Evolutionary conservation across 1,140 invertebrate species (phyloP).

Genomic region (Adoxophyes honmai): DNA sequence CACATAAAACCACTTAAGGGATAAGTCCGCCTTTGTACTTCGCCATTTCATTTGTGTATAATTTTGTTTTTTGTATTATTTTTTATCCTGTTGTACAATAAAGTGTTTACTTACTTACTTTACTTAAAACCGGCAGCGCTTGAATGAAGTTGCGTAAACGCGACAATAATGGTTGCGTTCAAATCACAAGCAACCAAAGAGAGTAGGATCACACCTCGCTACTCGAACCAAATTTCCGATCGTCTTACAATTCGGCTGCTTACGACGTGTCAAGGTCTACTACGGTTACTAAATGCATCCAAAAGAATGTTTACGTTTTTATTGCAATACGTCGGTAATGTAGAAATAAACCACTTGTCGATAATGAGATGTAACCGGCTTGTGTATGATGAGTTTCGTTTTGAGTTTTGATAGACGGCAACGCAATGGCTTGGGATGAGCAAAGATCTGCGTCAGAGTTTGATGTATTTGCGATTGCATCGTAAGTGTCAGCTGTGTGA

Average conservation of each 20-base stretch:
- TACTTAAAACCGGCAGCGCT: not conserved
- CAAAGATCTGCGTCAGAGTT: too few relatives aligned
- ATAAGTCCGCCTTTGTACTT: too few relatives aligned
- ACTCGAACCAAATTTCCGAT: not conserved
- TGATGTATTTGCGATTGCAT: too few relatives aligned
- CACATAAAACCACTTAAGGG: too few relatives aligned
- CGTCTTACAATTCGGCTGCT: not conserved
- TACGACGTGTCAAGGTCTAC: constrained; percentile 4
- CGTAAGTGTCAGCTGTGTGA: too few relatives aligned
- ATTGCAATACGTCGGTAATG: not conserved
- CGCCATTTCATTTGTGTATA: too few relatives aligned
- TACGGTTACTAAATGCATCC: constrained; percentile 10
- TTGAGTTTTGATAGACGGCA: too few relatives aligned
- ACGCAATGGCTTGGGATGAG: too few relatives aligned
- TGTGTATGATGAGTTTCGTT: too few relatives aligned
- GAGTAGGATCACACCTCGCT: not conserved
- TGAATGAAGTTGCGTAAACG: not conserved
- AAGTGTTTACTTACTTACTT: too few relatives aligned
- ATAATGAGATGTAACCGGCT: not conserved
- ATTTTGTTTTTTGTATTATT: too few relatives aligned
- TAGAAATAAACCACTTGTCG: not conserved
- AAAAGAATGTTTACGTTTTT: constrained; percentile 10
- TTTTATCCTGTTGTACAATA: too few relatives aligned
- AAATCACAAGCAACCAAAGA: not conserved
- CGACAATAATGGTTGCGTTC: constrained; percentile 6